phyloP scores from a whole-genome alignment of 2,113 vertebrate species.

The Cynoglossus semilaevis region DNA sequence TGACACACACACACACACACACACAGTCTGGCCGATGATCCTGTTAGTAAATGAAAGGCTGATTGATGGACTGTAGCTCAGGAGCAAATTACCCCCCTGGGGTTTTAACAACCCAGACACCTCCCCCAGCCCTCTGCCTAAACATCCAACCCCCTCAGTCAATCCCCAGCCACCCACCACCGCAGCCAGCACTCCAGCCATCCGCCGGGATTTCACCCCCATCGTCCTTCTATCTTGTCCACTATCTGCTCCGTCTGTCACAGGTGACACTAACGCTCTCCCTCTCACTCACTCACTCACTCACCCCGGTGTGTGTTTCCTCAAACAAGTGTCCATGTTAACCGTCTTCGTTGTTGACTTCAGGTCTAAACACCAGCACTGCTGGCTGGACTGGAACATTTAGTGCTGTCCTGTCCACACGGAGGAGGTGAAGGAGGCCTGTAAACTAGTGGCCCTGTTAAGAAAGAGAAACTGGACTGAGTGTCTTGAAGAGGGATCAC shows the following conservation, averaged over 20 bases:
- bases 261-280: constrained; percentile 49
- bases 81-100: constrained; percentile 38
- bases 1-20: constrained; percentile 21
- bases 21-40: constrained; percentile 25
- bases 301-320: too few species aligned
- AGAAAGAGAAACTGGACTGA: too few species aligned
- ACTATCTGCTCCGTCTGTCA: constrained; percentile 44
- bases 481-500: too few species aligned
- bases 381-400: too few species aligned
- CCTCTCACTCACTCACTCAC: constrained; percentile 44
- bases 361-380: too few species aligned
- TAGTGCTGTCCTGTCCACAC: too few species aligned
- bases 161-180: not conserved
- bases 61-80: constrained; percentile 49
- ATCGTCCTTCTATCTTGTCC: constrained; percentile 1
- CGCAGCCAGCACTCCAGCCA: not conserved
- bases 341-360: too few species aligned
- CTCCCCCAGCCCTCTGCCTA: not conserved
- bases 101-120: constrained; percentile 11
- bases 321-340: too few species aligned
- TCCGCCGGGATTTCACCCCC: not conserved
- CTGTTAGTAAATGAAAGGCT: constrained; percentile 53
- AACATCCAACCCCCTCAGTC: not conserved
- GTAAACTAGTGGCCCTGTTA: too few species aligned
- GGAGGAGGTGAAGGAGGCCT: too few species aligned